Conservation (phyloP, 2,888 invertebrate species). For the Halictus ligatus region DNA sequence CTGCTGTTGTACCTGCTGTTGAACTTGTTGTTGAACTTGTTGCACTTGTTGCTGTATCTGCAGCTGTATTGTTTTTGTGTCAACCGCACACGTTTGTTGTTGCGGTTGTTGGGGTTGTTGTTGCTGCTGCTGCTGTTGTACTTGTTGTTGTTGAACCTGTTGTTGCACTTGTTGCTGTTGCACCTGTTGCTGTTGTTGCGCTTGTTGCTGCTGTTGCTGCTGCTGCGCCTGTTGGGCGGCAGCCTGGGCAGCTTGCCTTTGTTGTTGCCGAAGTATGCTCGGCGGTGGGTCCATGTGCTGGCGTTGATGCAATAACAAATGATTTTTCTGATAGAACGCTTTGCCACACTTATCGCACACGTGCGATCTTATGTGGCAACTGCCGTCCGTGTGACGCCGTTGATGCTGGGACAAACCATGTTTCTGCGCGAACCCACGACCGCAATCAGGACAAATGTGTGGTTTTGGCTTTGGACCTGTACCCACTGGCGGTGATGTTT, state of each 20-base stretch:
- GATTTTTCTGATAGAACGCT: conserved; percentile 94
- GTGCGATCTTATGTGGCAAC: conserved; percentile 92
- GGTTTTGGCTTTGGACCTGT: conserved; percentile 88
- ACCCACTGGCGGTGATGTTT: conserved; percentile 83
- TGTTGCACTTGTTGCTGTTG: conserved; percentile 76
- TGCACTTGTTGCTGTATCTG: conserved; percentile 80
- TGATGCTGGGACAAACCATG: conserved; percentile 93
- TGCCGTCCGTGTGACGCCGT: conserved; percentile 91
- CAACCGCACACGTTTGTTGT: conserved; percentile 81
- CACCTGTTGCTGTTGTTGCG: conserved; percentile 71
- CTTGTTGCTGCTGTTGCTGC: conserved; percentile 70
- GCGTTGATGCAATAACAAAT: conserved; percentile 92
- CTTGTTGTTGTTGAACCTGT: conserved; percentile 74
- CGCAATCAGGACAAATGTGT: conserved; percentile 92
- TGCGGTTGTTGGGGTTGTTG: conserved; percentile 81
- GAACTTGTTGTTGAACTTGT: conserved; percentile 81
- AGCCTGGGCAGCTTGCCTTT: conserved; percentile 82
- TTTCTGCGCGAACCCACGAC: conserved; percentile 93
- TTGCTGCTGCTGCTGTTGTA: conserved; percentile 74
- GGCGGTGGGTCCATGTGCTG: conserved; percentile 90
- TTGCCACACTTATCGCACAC: conserved; percentile 93
- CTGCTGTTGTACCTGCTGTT: conserved; percentile 80
- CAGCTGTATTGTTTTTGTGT: conserved; percentile 77
- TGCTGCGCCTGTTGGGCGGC: conserved; percentile 82
- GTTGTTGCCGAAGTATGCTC: conserved; percentile 84